Percentiles rank a stretch among this genome's conserved stretches.
These are phyloP conservation scores for Sebastes diploproa DNA, from an alignment of 2,797 vertebrate species.

Conservation along the genomic window DNA sequence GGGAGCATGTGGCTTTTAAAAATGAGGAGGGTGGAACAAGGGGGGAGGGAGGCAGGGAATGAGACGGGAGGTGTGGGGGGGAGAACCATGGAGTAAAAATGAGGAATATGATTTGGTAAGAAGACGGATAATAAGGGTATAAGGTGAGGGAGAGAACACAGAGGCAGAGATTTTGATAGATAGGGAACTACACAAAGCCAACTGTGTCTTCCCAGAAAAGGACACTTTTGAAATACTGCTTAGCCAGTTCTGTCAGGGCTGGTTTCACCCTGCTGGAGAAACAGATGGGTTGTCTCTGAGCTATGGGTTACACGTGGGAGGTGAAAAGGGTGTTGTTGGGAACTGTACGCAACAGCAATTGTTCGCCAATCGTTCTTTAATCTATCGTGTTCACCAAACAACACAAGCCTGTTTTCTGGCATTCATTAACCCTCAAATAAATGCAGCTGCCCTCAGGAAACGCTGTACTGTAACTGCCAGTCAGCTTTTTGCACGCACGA, in stretches of 20 bases:
- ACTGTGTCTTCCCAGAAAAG: slow-evolving; percentile 50
- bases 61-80: background rate
- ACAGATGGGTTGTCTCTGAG: slow-evolving; percentile 78
- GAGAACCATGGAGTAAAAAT: slow-evolving; percentile 43
- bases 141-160: slow-evolving; percentile 44
- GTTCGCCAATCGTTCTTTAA: slow-evolving; percentile 64
- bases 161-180: slow-evolving; percentile 62
- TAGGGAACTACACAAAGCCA: slow-evolving; percentile 54
- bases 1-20: slow-evolving; percentile 83
- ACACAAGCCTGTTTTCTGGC: slow-evolving; percentile 59
- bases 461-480: slow-evolving; percentile 42
- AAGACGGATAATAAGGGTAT: slow-evolving; percentile 59
- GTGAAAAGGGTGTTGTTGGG: slow-evolving; percentile 75
- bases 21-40: slow-evolving; percentile 70
- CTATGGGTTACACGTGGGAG: slow-evolving; percentile 73
- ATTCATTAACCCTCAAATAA: slow-evolving; percentile 63
- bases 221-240: slow-evolving; percentile 64
- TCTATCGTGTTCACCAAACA: slow-evolving; percentile 58
- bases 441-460: slow-evolving; percentile 64
- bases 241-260: slow-evolving; percentile 72
- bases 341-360: slow-evolving; percentile 65
- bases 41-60: slow-evolving; percentile 18
- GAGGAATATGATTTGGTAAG: slow-evolving; percentile 55
- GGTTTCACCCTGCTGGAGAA: slow-evolving; percentile 75
- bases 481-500: slow-evolving; percentile 38